These are phyloP conservation scores for Trichonephila clavipes DNA, from an alignment of 1,140 invertebrate genomes.

Conservation along the genomic window DNA sequence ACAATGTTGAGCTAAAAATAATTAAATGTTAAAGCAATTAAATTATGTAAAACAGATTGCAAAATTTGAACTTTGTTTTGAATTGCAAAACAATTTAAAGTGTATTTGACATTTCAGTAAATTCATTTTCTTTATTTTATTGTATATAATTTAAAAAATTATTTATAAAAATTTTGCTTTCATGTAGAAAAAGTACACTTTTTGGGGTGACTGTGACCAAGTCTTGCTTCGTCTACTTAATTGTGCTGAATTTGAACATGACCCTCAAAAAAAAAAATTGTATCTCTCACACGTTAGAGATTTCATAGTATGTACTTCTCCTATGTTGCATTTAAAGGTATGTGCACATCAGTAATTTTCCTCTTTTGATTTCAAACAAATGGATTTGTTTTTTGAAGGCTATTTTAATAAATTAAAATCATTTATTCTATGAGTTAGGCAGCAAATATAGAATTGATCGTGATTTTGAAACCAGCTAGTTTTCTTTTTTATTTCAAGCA, in stretches of 20 bases:
- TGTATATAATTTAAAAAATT: background rate
- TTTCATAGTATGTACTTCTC: constrained; percentile 24
- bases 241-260: background rate
- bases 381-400: too few species aligned
- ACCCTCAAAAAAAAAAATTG: background rate
- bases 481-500: too few species aligned
- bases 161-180: background rate
- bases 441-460: too few species aligned
- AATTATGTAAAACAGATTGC: too few species aligned
- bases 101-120: too few species aligned
- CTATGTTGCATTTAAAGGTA: constrained; percentile 67
- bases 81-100: too few species aligned
- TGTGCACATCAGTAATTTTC: background rate
- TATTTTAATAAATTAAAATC: too few species aligned
- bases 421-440: too few species aligned
- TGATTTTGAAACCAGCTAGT: too few species aligned
- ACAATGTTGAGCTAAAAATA: too few species aligned
- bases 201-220: constrained; percentile 31
- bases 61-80: too few species aligned
- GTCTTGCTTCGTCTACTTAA: constrained; percentile 1
- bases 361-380: background rate
- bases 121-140: background rate
- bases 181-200: constrained; percentile 3
- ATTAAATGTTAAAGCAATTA: too few species aligned
- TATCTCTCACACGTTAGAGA: constrained; percentile 44